Base-by-base conservation (phyloP, 1,140 invertebrate genomes). In the Caenorhabditis elegans region DNA sequence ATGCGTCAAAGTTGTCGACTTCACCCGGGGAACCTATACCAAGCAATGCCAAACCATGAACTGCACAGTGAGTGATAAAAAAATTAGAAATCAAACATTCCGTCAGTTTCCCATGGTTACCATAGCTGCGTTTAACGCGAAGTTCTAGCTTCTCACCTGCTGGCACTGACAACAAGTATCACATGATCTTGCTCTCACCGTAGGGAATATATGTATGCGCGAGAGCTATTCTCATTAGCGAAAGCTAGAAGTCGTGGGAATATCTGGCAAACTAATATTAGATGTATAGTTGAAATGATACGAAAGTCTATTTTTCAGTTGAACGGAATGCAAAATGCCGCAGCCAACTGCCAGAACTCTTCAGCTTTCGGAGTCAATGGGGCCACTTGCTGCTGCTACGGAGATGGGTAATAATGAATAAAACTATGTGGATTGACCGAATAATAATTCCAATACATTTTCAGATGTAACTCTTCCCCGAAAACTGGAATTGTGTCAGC, bases 351-450 rank as follows among this genome's bases (percentile, higher is more conserved):
- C 34, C 34, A 39, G 28, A 70, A 70, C 60, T 17, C 60, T 0
- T 43, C 60, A 11, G 19, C 31, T 22, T 39, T 70, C 10, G 60
- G 34, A 22, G 60, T 24, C 34, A 39, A 2, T 39, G 34, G 17
- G 43, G 60, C 60, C 5, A 70, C 60, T 36, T 70, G 60, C 60
- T 70, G 60, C 60, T 70, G 60, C 60, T 70, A 70, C 60, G 60
- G 60, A 70, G 60, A 70, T 70, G 60, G 60, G 53, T 60, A 60
- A 8, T 6, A 34, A 43, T 5, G 39, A 34, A 24, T 15, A 17
- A 60, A 31, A 6, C 8, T 22, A 34, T 2, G 0, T 1, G 22
- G 24, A 26, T 26, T 6, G 0, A 24, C n/a, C 17, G 3, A 34
- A 34, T 60, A 6, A 60, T 15, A 53, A 24, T 60, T 1, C 13